Percentiles rank a stretch among this genome's conserved stretches.
Conservation (phyloP, 2,113 vertebrate species). For the Pipra filicauda region DNA sequence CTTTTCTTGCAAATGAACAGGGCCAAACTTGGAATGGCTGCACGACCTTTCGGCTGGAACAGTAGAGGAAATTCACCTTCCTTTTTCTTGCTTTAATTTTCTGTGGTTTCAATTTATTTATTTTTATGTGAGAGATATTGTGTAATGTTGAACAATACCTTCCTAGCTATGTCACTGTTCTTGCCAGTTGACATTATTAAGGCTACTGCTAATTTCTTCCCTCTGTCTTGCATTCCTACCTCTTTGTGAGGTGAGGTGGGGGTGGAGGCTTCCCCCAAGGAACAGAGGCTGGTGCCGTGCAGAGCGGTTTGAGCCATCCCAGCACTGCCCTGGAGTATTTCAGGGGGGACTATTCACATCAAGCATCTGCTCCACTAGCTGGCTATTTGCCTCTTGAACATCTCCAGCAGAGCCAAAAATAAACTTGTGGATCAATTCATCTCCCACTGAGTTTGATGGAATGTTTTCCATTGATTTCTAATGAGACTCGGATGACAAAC, state of each 20-base stretch:
- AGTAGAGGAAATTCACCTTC: constrained; percentile 8
- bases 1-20: neutral
- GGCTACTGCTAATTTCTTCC: constrained; percentile 31
- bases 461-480: constrained; percentile 46
- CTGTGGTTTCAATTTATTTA: neutral
- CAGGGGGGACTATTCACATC: neutral
- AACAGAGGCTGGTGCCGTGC: neutral
- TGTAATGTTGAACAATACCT: constrained; percentile 32
- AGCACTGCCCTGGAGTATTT: neutral
- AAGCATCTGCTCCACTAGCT: neutral
- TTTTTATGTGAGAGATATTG: neutral
- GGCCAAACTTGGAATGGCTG: neutral
- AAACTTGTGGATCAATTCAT: constrained; percentile 14
- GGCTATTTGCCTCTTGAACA: neutral
- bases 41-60: neutral
- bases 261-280: neutral
- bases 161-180: constrained; percentile 33
- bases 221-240: neutral
- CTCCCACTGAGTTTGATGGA: neutral
- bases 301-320: rapidly evolving
- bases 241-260: neutral
- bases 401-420: neutral
- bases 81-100: neutral
- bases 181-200: constrained; percentile 35
- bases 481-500: constrained; percentile 18